Evolutionary conservation across 2,888 invertebrate genomes (phyloP), one percentile per base, ranked within the genome.

Genomic region (Willowsia nigromaculata): DNA sequence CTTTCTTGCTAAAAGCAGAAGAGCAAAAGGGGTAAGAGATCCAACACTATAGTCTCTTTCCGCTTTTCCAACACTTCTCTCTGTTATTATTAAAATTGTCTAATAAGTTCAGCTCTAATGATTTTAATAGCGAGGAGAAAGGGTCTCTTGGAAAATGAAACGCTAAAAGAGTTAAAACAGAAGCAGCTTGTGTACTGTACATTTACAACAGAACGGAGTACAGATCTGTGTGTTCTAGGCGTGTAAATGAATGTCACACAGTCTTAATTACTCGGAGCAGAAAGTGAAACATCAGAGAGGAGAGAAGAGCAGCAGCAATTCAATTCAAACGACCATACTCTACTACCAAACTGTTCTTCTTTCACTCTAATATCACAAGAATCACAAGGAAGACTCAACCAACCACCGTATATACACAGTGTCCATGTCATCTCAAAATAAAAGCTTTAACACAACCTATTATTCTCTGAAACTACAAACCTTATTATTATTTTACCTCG

Each of bases 71-170:
- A 47, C 47, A 9, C 40, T 47, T 3, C 30, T 3, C 27, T 22
- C 62, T 15, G 62, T 30, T 62, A 62, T 62, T 62, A 62, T 62
- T 62, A 62, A 62, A 62, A 62, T 62, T 62, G 62, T 62, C 62
- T 30, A 62, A 62, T 62, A 62, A 62, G 62, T 62, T 62, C 62
- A 62, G 62, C 62, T 30, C 30, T 25, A 62, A 62, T 62, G 62
- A 13, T 25, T 62, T 62, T 62, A 62, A 62, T 62, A 62, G 62
- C n/a, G n/a, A n/a, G n/a, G n/a, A 62, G 62, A 15, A 62, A 1
- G 3, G 22, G 2, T 3, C 30, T 30, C 13, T 15, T 62, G 9
- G 27, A 30, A 25, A 62, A 62, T 30, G 30, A 25, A 62, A 62
- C 27, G 5, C 62, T 25, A 30, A 13, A 13, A 27, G 15, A 30